Conservation (phyloP, 2,797 vertebrate species). For the Miichthys miiuy region DNA sequence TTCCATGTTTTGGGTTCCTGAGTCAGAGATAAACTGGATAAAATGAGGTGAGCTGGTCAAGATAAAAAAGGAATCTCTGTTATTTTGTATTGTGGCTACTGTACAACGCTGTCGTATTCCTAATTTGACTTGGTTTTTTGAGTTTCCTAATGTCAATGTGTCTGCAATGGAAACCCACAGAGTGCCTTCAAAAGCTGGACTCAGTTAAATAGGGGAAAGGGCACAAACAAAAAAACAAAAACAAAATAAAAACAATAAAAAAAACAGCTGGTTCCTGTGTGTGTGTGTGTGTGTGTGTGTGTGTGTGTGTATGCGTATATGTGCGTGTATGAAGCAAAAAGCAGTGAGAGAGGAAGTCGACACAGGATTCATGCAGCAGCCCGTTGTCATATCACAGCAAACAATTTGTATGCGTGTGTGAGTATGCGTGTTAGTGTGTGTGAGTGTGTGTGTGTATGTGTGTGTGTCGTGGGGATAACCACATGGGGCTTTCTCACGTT, state of each 20-base stretch:
- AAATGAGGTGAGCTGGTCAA: neutral
- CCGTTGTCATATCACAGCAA: slow-evolving; percentile 73
- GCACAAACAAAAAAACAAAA: slow-evolving; percentile 36
- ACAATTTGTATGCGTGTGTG: slow-evolving; percentile 59
- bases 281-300: slow-evolving; percentile 31
- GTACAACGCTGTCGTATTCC: neutral
- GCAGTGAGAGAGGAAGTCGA: slow-evolving; percentile 73
- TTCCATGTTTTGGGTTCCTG: neutral
- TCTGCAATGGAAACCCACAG: slow-evolving; percentile 4
- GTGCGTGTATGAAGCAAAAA: slow-evolving; percentile 33
- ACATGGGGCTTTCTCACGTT: slow-evolving; percentile 86
- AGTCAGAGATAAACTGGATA: neutral
- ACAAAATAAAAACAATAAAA: slow-evolving; percentile 47
- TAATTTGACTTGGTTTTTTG: neutral
- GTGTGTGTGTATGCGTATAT: slow-evolving; percentile 32
- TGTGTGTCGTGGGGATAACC: slow-evolving; percentile 78
- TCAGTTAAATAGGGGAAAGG: slow-evolving; percentile 63
- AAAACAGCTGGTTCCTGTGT: slow-evolving; percentile 60
- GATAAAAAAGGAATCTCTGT: slow-evolving; percentile 1
- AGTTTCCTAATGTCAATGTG: neutral
- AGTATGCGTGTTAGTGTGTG: slow-evolving; percentile 38
- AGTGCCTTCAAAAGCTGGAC: slow-evolving; percentile 17
- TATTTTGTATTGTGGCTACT: neutral
- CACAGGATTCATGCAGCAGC: slow-evolving; percentile 65
- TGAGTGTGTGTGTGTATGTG: slow-evolving; percentile 54